Evolutionary conservation across 2,888 invertebrate genomes (phyloP), one percentile per base, ranked within the genome.

Genomic region (Tenthredo amoena): DNA sequence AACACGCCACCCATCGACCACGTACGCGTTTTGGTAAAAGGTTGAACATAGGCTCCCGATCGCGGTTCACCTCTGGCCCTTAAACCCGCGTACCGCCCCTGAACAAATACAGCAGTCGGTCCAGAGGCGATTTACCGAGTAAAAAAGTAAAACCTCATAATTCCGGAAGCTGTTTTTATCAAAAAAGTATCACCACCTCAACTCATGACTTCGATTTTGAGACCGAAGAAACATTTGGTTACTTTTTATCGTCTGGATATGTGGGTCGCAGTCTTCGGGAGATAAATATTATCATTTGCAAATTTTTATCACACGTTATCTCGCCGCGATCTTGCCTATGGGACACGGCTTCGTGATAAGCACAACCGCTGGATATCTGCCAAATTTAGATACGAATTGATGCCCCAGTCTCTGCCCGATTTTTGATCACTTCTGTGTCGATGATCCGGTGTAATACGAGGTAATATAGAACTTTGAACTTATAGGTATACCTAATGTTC

Each of bases 21-120:
- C 72, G 72, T 74, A 74, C 76, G 76, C 15, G 50, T 77, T 47
- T 77, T 31, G 50, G 76, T 50, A 50, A 55, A 77, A 77, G 76
- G 76, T 77, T 50, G 50, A 77, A 79, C 58, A 62, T 40, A 79
- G 76, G 58, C 62, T 62, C 21, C 58, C 34, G 79, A 58, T 58
- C 79, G 58, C 9, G 79, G 72, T 79, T 79, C 62, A 79, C 79
- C 79, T 79, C 40, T 62, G 37, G 79, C 58, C 79, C 79, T 62
- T 79, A 58, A 37, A 55, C 58, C 37, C 62, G 26, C 79, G 79
- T 37, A 34, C 79, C 79, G 79, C 79, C 79, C 79, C 55, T 58
- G 79, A 79, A n/a, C 37, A 55, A 55, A 79, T 50, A 50, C 31
- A 6, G 5, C 21, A 26, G 31, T 21, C 18, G 7, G 6, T 50